Evolutionary conservation across 2,888 invertebrate species (phyloP), one percentile per base, ranked within the genome.

Genomic region (Oegoconia quadripuncta): DNA sequence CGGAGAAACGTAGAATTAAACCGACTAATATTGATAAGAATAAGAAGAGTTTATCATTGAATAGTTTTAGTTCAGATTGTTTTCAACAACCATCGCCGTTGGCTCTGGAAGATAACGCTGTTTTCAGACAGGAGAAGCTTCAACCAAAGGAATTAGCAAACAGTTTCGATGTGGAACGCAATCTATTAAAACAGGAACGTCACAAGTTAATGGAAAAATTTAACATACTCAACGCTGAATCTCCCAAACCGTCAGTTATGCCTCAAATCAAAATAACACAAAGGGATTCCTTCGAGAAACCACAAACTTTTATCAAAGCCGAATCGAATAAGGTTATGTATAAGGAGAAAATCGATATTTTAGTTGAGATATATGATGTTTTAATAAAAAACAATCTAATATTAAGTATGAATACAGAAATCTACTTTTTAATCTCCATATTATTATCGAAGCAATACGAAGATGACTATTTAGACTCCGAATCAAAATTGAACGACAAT

Each of bases 351-450:
- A 64, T 94, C 1, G 88, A 92, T 49, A 58, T 84, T 16, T 55
- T 93, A 17, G 75, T 89, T 1, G 62, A 82, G 41, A 72, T 93
- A 25, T 93, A 93, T 49, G 78, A 89, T 31, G 63, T 71, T 34
- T 77, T 93, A 46, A 65, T 93, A 8, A 86, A 89, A 48, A 86
- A 89, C 54, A 90, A 91, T 62, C 74, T 92, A 35, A 88, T 92
- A 15, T 71, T 92, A 16, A 93, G 92, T 73, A 64, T 91, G 3
- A 89, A 90, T 46, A 89, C 91, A 0, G 94, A 94, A 69, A 75
- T 94, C 40, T 91, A 92, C 71, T 93, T 92, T 73, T 63, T 93
- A 14, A 87, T 93, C 55, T 90, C 92, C 0, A 80, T 94, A 38
- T 75, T 93, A 15, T 66, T 91, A 30, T 89, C 86, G 0, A 84